These are phyloP conservation scores for Formica selysi DNA, from an alignment of 1,140 invertebrate genomes.

Conservation along the genomic window DNA sequence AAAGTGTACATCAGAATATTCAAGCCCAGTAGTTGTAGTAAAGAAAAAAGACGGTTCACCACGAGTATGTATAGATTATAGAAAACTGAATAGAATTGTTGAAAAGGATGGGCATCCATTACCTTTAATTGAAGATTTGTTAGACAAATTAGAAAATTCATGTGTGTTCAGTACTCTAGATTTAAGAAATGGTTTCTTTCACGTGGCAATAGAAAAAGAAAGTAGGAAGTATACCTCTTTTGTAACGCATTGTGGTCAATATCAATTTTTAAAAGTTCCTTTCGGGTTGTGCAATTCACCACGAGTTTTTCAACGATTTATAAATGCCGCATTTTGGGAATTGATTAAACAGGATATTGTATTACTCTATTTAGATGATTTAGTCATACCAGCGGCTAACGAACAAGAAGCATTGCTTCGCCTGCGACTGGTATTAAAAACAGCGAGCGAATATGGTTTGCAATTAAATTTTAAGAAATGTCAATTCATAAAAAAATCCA, in stretches of 20 bases:
- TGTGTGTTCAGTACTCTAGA: slow-evolving; percentile 19
- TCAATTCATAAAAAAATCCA: not conserved
- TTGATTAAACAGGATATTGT: not conserved
- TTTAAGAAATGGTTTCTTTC: slow-evolving; percentile 31
- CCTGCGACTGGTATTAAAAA: not conserved
- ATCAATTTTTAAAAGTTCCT: not conserved
- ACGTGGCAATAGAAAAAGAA: slow-evolving; percentile 4
- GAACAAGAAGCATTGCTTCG: not conserved
- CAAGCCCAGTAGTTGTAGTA: not conserved
- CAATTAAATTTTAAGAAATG: slow-evolving; percentile 26
- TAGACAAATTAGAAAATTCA: slow-evolving; percentile 13
- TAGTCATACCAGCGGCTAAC: not conserved
- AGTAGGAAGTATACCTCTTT: slow-evolving; percentile 8
- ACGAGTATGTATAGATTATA: not conserved
- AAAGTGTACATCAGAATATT: not conserved
- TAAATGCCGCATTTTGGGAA: slow-evolving; percentile 54
- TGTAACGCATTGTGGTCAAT: slow-evolving; percentile 6
- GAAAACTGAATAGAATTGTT: not conserved
- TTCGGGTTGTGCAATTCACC: slow-evolving; percentile 40
- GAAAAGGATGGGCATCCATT: not conserved
- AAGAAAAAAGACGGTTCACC: not conserved
- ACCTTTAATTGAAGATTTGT: not conserved
- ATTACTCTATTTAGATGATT: slow-evolving; percentile 28
- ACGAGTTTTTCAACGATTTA: slow-evolving; percentile 4
- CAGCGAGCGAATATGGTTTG: not conserved